phyloP scores from a whole-genome alignment of 2,113 vertebrate species.

The Cephalophus harveyi region DNA sequence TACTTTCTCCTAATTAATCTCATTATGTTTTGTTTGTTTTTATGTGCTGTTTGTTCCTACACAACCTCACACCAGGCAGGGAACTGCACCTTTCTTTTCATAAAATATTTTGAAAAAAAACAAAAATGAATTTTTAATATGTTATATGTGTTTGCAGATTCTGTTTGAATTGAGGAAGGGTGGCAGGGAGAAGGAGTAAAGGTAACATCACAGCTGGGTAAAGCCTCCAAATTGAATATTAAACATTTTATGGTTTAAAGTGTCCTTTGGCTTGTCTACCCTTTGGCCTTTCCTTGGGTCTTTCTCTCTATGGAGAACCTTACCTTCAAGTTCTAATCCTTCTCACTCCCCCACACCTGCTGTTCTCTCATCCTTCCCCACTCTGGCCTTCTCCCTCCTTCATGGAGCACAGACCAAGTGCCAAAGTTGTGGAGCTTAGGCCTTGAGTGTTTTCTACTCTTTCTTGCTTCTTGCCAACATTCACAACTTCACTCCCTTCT shows the following conservation, averaged over 20 bases:
- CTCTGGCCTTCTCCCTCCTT: not conserved
- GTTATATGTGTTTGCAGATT: not conserved
- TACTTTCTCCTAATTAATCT: not conserved
- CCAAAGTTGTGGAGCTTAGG: not conserved
- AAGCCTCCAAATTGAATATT: not conserved
- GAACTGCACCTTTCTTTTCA: not conserved
- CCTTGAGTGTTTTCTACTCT: not conserved
- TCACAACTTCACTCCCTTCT: not conserved
- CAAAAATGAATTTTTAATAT: not conserved
- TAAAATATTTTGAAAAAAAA: not conserved
- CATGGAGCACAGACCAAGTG: not conserved
- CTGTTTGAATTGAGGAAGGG: not conserved
- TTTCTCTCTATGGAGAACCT: not conserved
- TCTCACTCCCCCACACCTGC: not conserved
- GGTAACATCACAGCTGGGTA: rapidly evolving
- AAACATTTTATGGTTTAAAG: not conserved
- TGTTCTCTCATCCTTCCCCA: rapidly evolving
- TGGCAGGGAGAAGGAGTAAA: not conserved
- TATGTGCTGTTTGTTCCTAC: not conserved
- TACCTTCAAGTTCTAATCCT: rapidly evolving
- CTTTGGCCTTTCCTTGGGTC: not conserved
- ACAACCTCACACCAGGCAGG: not conserved
- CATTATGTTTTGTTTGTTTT: not conserved
- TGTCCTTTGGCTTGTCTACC: not conserved
- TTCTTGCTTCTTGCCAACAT: not conserved